phyloP scores from a whole-genome alignment of 2,113 vertebrate species.

The Peromyscus leucopus region DNA sequence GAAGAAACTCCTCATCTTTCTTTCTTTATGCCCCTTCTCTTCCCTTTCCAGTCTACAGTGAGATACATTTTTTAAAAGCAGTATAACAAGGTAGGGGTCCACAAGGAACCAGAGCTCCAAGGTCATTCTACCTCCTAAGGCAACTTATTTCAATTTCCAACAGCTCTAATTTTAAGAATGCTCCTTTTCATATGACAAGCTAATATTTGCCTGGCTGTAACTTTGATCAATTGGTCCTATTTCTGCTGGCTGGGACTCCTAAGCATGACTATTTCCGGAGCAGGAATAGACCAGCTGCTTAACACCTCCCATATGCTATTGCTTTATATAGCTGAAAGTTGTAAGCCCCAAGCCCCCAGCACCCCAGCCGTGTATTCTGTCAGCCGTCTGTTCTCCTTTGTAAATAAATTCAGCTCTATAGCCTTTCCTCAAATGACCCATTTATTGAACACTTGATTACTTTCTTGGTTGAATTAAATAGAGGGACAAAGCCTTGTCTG shows the following conservation, averaged over 20 bases:
- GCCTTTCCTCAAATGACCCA: constrained; percentile 79
- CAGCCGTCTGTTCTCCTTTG: constrained; percentile 80
- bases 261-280: constrained; percentile 70
- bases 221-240: constrained; percentile 79
- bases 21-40: background rate
- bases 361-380: constrained; percentile 65
- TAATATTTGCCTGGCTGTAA: constrained; percentile 73
- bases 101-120: background rate
- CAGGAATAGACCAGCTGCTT: constrained; percentile 82
- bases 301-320: constrained; percentile 80
- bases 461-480: constrained; percentile 48
- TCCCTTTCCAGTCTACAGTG: constrained; percentile 15
- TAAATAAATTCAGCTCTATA: constrained; percentile 77
- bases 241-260: constrained; percentile 65
- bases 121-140: constrained; percentile 35
- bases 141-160: constrained; percentile 64
- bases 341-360: constrained; percentile 75
- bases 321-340: constrained; percentile 81
- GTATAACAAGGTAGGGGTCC: background rate
- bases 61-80: background rate
- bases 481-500: background rate
- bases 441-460: constrained; percentile 71
- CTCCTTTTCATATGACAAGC: constrained; percentile 64
- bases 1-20: background rate
- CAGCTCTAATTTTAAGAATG: constrained; percentile 65